A percentile compares a stretch with the other conserved stretches of the same genome.
phyloP scores from a whole-genome alignment of 1,140 invertebrate genomes.

The Neomicropteryx cornuta region DNA sequence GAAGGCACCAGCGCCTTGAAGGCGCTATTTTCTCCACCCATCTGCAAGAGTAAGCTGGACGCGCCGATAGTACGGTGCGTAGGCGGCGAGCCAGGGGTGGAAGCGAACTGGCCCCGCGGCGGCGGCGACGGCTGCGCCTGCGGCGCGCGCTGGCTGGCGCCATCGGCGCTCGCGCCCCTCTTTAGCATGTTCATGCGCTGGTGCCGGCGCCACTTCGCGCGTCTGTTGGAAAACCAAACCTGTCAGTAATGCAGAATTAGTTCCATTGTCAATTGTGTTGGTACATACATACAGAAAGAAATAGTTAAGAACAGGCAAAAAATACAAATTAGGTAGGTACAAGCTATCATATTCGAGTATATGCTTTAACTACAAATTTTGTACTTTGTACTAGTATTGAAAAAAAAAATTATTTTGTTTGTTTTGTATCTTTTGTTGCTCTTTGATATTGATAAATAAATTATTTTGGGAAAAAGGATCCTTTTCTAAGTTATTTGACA shows the following conservation, averaged over 20 bases:
- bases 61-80: slow-evolving; percentile 33
- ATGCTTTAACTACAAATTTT: too few relatives aligned
- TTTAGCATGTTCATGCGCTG: slow-evolving; percentile 89
- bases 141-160: slow-evolving; percentile 11
- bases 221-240: slow-evolving; percentile 99
- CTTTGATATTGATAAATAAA: too few relatives aligned
- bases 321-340: too few relatives aligned
- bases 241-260: slow-evolving; percentile 47
- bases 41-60: slow-evolving; percentile 39
- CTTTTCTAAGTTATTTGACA: too few relatives aligned
- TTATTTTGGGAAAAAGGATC: too few relatives aligned
- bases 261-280: too few relatives aligned
- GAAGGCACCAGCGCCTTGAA: slow-evolving; percentile 47
- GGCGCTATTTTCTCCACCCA: slow-evolving; percentile 81
- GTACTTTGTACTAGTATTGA: too few relatives aligned
- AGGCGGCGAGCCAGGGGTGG: slow-evolving; percentile 41
- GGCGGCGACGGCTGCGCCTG: slow-evolving; percentile 28
- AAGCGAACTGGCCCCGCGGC: slow-evolving; percentile 37
- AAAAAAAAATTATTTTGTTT: too few relatives aligned
- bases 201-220: slow-evolving; percentile 92
- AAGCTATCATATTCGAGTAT: too few relatives aligned
- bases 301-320: too few relatives aligned
- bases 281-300: too few relatives aligned
- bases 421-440: too few relatives aligned
- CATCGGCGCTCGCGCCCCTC: slow-evolving; percentile 45